Percentiles rank a stretch among this genome's conserved stretches.
Evolutionary conservation across 2,113 vertebrate species (phyloP).

Genomic region (Phycodurus eques): DNA sequence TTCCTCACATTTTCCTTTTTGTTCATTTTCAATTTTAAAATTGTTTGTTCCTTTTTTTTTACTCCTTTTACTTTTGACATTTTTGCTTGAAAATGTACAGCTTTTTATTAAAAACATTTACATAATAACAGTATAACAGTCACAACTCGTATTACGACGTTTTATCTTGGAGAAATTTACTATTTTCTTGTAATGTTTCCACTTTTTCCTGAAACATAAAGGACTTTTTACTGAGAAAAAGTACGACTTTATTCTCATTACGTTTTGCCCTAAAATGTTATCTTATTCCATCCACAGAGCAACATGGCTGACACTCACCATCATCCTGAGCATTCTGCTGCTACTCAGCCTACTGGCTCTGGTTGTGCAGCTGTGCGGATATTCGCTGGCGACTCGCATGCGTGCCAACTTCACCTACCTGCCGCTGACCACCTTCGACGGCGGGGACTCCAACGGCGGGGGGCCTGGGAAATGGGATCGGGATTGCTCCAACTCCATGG

Average conservation of each 20-base stretch:
- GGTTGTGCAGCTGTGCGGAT: conserved; percentile 34
- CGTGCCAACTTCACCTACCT: conserved; percentile 63
- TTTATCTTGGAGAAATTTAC: not conserved
- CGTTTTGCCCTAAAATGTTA: no score
- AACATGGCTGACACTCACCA: conserved; percentile 61
- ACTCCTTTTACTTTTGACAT: no score
- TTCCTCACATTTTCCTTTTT: no score
- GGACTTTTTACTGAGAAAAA: not conserved
- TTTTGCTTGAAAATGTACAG: no score
- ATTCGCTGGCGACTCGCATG: not conserved
- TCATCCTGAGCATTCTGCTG: conserved; percentile 50
- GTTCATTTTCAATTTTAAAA: no score
- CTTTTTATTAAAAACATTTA: no score
- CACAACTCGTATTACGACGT: no score
- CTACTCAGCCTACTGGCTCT: conserved; percentile 59
- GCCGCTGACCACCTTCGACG: conserved; percentile 54
- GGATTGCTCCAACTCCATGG: conserved; percentile 55
- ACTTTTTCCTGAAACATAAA: not conserved
- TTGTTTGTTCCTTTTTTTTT: no score
- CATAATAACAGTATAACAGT: no score
- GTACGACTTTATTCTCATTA: not conserved
- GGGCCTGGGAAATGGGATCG: not conserved
- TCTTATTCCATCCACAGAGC: conserved; percentile 44
- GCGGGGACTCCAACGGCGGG: not conserved
- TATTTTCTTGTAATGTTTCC: not conserved